A percentile compares a stretch with the other conserved stretches of the same genome.
These are phyloP conservation scores for Octodon degus DNA, from an alignment of 2,113 vertebrate genomes.

Conservation along the genomic window DNA sequence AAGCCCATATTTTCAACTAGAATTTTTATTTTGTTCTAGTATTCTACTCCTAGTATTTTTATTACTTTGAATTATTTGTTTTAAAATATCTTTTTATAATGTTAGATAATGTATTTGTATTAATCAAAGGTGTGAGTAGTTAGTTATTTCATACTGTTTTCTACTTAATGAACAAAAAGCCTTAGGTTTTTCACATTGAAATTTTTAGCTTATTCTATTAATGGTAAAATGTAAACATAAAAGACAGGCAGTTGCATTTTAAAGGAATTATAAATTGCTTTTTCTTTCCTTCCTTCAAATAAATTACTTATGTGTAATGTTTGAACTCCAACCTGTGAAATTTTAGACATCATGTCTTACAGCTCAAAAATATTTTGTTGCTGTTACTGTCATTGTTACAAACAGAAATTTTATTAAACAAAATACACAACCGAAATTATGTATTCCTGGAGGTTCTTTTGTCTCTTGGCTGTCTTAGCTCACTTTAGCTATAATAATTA, in stretches of 20 bases:
- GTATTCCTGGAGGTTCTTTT: not conserved
- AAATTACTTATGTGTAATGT: not conserved
- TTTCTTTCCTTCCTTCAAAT: not conserved
- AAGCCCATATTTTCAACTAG: not conserved
- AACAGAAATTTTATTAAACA: slow-evolving; percentile 21
- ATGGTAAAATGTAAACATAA: not conserved
- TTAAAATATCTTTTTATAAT: not conserved
- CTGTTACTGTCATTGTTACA: not conserved
- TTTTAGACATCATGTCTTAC: not conserved
- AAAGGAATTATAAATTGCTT: not conserved
- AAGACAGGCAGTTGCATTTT: not conserved
- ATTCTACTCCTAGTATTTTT: not conserved
- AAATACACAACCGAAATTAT: not conserved
- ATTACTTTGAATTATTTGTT: not conserved
- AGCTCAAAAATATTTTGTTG: not conserved
- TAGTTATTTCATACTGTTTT: not conserved
- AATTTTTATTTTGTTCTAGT: not conserved
- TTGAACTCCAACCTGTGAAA: not conserved
- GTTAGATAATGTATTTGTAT: not conserved
- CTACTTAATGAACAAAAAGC: not conserved
- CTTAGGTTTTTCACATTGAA: not conserved
- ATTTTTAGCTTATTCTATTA: not conserved
- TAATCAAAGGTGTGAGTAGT: not conserved
- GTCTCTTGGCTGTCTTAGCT: not conserved
- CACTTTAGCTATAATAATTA: not conserved